phyloP scores from a whole-genome alignment of 2,797 vertebrate species.

The Tarsius wallacei region DNA sequence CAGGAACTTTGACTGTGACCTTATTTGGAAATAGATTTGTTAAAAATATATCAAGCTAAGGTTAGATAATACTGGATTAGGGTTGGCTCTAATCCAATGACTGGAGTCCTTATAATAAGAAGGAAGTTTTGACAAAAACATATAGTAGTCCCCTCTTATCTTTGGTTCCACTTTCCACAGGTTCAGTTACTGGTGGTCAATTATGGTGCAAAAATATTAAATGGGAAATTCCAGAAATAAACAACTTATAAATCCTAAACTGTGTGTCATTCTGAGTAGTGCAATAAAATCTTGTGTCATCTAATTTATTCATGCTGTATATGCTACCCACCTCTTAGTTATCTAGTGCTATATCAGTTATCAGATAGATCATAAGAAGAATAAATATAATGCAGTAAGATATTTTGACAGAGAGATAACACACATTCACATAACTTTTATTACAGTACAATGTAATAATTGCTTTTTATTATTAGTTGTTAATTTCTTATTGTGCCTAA shows the following conservation, averaged over 20 bases:
- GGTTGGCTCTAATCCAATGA: background rate
- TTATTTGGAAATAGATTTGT: background rate
- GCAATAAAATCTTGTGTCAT: background rate
- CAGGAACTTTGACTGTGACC: background rate
- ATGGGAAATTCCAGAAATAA: background rate
- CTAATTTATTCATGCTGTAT: background rate
- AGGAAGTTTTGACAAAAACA: background rate
- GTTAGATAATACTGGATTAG: background rate
- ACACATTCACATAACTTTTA: background rate
- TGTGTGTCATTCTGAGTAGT: background rate
- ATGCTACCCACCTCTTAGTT: background rate
- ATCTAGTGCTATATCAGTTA: background rate
- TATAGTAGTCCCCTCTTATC: background rate
- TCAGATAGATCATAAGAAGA: background rate
- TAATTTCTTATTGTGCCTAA: background rate
- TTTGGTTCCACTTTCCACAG: background rate
- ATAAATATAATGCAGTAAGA: background rate
- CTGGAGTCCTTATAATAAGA: background rate
- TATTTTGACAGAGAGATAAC: background rate
- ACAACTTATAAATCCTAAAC: background rate
- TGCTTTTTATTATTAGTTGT: background rate
- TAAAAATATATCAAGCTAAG: background rate
- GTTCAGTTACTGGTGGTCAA: background rate
- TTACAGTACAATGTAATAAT: background rate
- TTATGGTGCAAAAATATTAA: background rate